Percentiles rank a stretch among this genome's conserved stretches.
phyloP scores from a whole-genome alignment of 1,140 invertebrate species.

The Eumeta japonica region DNA sequence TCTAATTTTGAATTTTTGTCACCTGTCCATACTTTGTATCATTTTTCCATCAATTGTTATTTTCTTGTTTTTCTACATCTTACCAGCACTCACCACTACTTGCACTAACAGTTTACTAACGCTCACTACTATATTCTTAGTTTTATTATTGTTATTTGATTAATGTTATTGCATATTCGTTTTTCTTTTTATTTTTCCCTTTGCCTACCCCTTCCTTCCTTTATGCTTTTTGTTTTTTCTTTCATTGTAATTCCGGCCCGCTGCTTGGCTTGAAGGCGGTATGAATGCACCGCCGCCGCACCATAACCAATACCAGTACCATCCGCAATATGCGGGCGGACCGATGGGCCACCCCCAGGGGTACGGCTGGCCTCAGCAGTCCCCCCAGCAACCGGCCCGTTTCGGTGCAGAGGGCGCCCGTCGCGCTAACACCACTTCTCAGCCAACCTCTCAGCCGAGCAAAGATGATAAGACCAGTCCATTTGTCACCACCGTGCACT shows the following conservation, averaged over 20 bases:
- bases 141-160: slow-evolving; percentile 22
- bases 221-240: slow-evolving; percentile 52
- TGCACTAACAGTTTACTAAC: no score
- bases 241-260: slow-evolving; percentile 52
- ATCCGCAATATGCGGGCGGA: slow-evolving; percentile 43
- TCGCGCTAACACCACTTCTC: slow-evolving; percentile 28
- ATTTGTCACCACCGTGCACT: slow-evolving; percentile 84
- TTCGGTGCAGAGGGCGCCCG: slow-evolving; percentile 53
- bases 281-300: slow-evolving; percentile 53
- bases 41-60: no score
- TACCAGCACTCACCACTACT: no score
- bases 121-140: slow-evolving; percentile 29
- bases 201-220: slow-evolving; percentile 32
- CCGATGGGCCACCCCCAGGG: slow-evolving; percentile 21
- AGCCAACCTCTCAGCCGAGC: slow-evolving; percentile 37
- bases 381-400: slow-evolving; percentile 29
- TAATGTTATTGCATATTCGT: slow-evolving; percentile 33
- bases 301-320: slow-evolving; percentile 53
- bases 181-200: slow-evolving; percentile 40
- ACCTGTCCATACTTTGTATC: no score
- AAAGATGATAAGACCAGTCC: slow-evolving; percentile 72
- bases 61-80: no score
- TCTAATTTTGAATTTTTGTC: no score
- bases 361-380: slow-evolving; percentile 28
- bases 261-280: slow-evolving; percentile 57